phyloP scores from a whole-genome alignment of 30 jellyfish, hydroid and myxozoan species.

The Clytia hemisphaerica region DNA sequence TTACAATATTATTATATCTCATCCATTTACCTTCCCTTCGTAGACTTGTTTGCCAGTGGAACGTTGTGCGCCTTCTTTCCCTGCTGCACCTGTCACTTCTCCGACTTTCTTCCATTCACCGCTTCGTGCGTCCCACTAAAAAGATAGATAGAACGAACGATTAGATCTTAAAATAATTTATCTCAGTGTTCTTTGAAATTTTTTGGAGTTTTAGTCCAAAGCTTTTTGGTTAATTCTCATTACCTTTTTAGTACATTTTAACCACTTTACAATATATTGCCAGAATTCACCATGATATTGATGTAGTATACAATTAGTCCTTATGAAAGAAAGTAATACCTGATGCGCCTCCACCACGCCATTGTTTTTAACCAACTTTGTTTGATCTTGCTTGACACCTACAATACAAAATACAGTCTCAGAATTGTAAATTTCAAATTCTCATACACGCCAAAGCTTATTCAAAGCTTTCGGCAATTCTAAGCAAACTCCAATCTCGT shows the following conservation, averaged over 20 bases:
- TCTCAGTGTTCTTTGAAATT: not conserved
- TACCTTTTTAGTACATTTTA: no score
- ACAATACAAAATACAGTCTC: not conserved
- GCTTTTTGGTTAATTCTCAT: no score
- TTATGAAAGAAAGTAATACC: conserved; percentile 38
- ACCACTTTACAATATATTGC: no score
- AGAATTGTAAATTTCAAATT: no score
- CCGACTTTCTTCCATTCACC: conserved; percentile 97
- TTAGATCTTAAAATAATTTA: not conserved
- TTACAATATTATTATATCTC: not conserved
- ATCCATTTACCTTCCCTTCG: conserved; percentile 71
- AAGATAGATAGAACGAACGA: not conserved
- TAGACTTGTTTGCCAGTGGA: conserved; percentile 44
- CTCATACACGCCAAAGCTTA: no score
- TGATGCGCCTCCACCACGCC: conserved; percentile 90
- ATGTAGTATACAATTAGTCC: not conserved
- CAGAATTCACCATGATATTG: not conserved
- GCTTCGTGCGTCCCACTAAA: conserved; percentile 79
- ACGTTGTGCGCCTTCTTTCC: conserved; percentile 71
- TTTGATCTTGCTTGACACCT: conserved; percentile 76
- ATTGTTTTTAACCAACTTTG: conserved; percentile 65
- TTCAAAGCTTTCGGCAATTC: no score
- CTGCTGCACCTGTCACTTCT: conserved; percentile 97
- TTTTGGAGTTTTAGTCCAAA: not conserved
- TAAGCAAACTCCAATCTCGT: no score